phyloP scores from a whole-genome alignment of 2,888 invertebrate genomes.

The Bombyx huttoni region DNA sequence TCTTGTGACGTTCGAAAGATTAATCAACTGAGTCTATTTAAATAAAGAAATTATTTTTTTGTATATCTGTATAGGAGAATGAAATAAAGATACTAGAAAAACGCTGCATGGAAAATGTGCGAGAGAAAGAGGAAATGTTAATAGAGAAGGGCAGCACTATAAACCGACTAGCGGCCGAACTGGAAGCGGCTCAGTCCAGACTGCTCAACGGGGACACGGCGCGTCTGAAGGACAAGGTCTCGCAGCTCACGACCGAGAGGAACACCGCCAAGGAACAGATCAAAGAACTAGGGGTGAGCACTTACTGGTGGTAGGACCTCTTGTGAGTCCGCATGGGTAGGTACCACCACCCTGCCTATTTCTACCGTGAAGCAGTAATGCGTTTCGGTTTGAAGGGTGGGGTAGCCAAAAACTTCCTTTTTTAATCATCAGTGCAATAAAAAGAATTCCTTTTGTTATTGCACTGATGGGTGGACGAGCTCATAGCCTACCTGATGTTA shows the following conservation, averaged over 20 bases:
- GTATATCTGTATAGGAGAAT: conserved; percentile 32
- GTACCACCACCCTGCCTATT: too few species aligned
- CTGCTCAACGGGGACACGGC: conserved; percentile 47
- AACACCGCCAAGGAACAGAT: conserved; percentile 65
- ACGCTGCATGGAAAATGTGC: conserved; percentile 69
- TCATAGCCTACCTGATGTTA: too few species aligned
- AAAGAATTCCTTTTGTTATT: too few species aligned
- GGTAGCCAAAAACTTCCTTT: too few species aligned
- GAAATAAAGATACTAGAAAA: conserved; percentile 69
- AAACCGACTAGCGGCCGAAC: conserved; percentile 72
- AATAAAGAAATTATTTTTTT: not conserved
- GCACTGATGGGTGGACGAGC: too few species aligned
- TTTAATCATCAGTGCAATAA: too few species aligned
- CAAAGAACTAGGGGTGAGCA: conserved; percentile 63
- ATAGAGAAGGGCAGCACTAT: conserved; percentile 76
- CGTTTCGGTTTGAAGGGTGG: too few species aligned
- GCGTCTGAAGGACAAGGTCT: conserved; percentile 51
- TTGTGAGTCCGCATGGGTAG: too few species aligned
- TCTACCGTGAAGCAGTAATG: too few species aligned
- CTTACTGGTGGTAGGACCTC: too few species aligned
- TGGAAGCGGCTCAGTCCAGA: conserved; percentile 73
- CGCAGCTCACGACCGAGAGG: conserved; percentile 58
- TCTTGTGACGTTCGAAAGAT: too few species aligned
- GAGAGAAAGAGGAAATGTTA: conserved; percentile 73
- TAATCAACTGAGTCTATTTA: too few species aligned